Percentiles rank a stretch among this genome's conserved stretches.
These are phyloP conservation scores for Petrophora chlorosata DNA, from an alignment of 2,888 invertebrate genomes.

Conservation along the genomic window DNA sequence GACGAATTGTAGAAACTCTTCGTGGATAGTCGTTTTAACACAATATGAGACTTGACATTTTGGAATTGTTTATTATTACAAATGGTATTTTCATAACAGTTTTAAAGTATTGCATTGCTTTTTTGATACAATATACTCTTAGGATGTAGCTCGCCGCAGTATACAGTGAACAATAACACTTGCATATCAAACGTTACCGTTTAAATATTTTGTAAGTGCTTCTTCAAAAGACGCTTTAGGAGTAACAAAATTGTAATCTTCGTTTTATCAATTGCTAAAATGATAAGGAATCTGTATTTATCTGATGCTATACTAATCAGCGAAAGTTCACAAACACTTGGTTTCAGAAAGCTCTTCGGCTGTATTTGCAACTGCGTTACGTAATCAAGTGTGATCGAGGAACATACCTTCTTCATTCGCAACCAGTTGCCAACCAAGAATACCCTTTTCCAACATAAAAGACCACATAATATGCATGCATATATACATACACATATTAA, in stretches of 20 bases:
- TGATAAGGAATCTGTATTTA: too few relatives aligned
- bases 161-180: conserved; percentile 5
- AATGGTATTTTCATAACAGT: conserved; percentile 15
- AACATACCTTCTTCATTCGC: too few relatives aligned
- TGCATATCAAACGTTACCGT: conserved; percentile 31
- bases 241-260: conserved; percentile 9
- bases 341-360: too few relatives aligned
- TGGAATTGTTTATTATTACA: background rate
- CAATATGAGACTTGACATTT: background rate
- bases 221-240: conserved; percentile 22
- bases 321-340: conserved; percentile 17
- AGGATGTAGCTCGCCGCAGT: background rate
- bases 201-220: conserved; percentile 18
- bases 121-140: conserved; percentile 9
- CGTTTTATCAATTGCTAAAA: conserved; percentile 8
- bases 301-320: background rate
- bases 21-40: background rate
- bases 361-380: too few relatives aligned
- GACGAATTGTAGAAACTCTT: background rate
- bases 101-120: background rate
- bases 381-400: too few relatives aligned
- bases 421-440: too few relatives aligned
- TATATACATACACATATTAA: too few relatives aligned
- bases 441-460: too few relatives aligned
- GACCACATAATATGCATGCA: too few relatives aligned